Conservation (phyloP, 2,797 vertebrate genomes). For the Vultur gryphus region DNA sequence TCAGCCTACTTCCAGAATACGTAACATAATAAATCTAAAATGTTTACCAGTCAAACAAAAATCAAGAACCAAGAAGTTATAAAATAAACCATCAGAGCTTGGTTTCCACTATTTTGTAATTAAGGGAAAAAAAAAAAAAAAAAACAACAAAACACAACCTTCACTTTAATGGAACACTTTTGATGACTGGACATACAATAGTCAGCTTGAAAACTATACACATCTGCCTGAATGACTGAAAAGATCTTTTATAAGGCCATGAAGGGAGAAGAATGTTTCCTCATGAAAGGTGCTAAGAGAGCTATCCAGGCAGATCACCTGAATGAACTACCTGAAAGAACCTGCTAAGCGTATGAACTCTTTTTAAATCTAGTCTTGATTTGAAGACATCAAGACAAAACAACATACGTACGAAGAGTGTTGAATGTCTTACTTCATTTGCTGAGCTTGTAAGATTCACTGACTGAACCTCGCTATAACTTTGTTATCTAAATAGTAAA, state of each 20-base stretch:
- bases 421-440: neutral
- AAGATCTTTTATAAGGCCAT: neutral
- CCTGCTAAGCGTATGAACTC: neutral
- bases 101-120: neutral
- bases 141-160: neutral
- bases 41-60: neutral
- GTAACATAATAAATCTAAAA: neutral
- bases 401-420: neutral
- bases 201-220: neutral
- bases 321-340: neutral
- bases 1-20: neutral
- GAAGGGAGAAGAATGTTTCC: neutral
- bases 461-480: neutral
- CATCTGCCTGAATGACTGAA: neutral
- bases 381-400: neutral
- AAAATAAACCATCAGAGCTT: neutral
- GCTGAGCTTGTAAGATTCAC: neutral
- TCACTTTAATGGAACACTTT: neutral
- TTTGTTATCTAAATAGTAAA: neutral
- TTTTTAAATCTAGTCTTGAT: neutral
- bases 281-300: neutral
- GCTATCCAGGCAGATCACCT: neutral
- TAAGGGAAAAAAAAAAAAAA: neutral
- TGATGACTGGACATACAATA: neutral
- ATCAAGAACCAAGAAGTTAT: neutral